Percentiles rank a stretch among this genome's conserved stretches.
Conservation (phyloP, 2,888 invertebrate species). For the Omphaloscelis lunosa region DNA sequence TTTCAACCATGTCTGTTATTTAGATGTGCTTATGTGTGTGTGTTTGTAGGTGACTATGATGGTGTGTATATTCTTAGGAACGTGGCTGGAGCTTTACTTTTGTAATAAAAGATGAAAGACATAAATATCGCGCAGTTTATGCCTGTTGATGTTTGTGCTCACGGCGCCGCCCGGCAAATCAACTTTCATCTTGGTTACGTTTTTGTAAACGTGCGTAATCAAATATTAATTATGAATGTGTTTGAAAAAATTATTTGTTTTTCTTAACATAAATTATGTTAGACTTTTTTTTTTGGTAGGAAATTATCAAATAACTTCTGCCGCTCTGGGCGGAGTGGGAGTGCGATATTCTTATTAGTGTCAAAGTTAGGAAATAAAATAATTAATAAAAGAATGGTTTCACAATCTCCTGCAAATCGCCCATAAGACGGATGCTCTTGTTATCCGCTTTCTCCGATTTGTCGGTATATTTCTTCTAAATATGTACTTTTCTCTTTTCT, state of each 20-base stretch:
- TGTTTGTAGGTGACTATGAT: neutral
- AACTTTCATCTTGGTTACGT: slow-evolving; percentile 12
- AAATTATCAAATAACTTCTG: too few relatives aligned
- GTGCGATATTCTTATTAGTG: too few relatives aligned
- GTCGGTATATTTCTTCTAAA: too few relatives aligned
- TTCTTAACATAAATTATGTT: neutral
- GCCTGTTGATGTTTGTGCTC: slow-evolving; percentile 27
- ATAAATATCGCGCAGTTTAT: slow-evolving; percentile 46
- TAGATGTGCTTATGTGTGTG: neutral
- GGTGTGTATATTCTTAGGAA: slow-evolving; percentile 12
- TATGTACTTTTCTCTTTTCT: too few relatives aligned
- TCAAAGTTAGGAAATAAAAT: too few relatives aligned
- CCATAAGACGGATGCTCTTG: too few relatives aligned
- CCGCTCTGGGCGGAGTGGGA: too few relatives aligned
- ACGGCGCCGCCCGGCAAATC: slow-evolving; percentile 8
- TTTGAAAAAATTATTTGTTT: slow-evolving; percentile 1
- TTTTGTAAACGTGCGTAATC: slow-evolving; percentile 17
- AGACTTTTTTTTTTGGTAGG: too few relatives aligned
- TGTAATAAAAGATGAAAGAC: slow-evolving; percentile 59
- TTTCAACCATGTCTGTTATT: neutral
- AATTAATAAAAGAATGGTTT: too few relatives aligned
- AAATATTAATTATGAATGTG: slow-evolving; percentile 14
- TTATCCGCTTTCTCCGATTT: too few relatives aligned
- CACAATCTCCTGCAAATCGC: too few relatives aligned
- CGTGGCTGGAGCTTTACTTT: slow-evolving; percentile 41